These are phyloP conservation scores for Lacerta bilineata DNA, from an alignment of 2,797 vertebrate species.

Conservation along the genomic window DNA sequence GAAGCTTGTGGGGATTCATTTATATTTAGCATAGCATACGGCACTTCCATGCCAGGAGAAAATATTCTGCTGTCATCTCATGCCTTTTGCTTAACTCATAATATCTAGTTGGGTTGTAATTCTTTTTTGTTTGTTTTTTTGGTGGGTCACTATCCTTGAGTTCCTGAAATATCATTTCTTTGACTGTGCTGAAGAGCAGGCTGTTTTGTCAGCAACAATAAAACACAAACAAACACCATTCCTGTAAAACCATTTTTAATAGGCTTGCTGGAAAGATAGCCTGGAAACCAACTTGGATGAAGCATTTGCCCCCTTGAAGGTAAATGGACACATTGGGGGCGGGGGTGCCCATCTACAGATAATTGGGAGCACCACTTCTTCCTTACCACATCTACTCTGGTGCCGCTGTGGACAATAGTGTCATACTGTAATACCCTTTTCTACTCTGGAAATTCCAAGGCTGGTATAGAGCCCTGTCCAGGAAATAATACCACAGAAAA, in stretches of 20 bases:
- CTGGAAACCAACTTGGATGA: slow-evolving; percentile 38
- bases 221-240: slow-evolving; percentile 51
- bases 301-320: background rate
- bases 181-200: slow-evolving; percentile 37
- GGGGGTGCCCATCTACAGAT: background rate
- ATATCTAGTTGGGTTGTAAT: accelerated
- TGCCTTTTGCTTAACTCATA: background rate
- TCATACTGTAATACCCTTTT: background rate
- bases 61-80: slow-evolving; percentile 50
- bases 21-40: slow-evolving; percentile 34
- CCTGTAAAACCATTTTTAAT: slow-evolving; percentile 60
- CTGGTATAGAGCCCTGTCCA: background rate
- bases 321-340: background rate
- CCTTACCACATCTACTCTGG: background rate
- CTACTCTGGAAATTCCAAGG: background rate
- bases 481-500: background rate
- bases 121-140: slow-evolving; percentile 42
- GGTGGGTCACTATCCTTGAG: slow-evolving; percentile 52
- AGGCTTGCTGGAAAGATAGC: slow-evolving; percentile 51
- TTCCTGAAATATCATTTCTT: slow-evolving; percentile 48
- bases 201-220: slow-evolving; percentile 56
- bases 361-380: background rate
- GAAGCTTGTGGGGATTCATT: background rate
- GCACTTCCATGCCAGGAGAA: slow-evolving; percentile 30
- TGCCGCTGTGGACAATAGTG: background rate